A percentile compares a stretch with the other conserved stretches of the same genome.
Evolutionary conservation across 2,888 invertebrate genomes (phyloP).

Genomic region (Ormyrus nitidulus): DNA sequence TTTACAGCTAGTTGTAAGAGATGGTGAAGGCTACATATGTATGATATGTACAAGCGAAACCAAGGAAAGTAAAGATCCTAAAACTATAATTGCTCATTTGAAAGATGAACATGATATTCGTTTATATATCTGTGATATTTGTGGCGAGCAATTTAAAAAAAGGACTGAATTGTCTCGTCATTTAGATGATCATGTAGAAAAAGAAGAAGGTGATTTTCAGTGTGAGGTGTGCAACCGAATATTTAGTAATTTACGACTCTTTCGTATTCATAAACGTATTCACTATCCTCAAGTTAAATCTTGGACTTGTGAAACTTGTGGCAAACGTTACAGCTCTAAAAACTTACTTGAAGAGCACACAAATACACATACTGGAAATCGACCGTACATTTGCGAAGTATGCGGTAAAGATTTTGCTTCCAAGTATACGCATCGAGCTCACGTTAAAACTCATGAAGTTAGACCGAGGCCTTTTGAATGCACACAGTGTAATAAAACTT

Average conservation of each 20-base stretch:
- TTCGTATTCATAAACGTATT: constrained; percentile 81
- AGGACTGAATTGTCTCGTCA: constrained; percentile 81
- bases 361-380: constrained; percentile 82
- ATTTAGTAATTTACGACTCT: constrained; percentile 80
- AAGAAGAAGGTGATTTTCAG: constrained; percentile 81
- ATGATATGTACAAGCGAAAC: constrained; percentile 75
- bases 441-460: constrained; percentile 83
- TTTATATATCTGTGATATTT: constrained; percentile 84
- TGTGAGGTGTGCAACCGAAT: constrained; percentile 81
- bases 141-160: constrained; percentile 81
- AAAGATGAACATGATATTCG: constrained; percentile 80
- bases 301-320: constrained; percentile 82
- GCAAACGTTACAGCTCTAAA: constrained; percentile 83
- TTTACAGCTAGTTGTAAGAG: constrained; percentile 66
- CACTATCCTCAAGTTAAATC: constrained; percentile 80
- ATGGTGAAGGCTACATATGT: constrained; percentile 78
- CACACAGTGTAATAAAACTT: constrained; percentile 82
- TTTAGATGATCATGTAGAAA: constrained; percentile 80
- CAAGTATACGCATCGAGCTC: constrained; percentile 86
- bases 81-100: constrained; percentile 80
- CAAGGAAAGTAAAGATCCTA: constrained; percentile 77
- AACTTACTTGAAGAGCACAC: constrained; percentile 84
- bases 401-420: constrained; percentile 87
- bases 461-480: constrained; percentile 85
- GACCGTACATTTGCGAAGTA: constrained; percentile 81